Evolutionary conservation across 2,888 invertebrate genomes (phyloP).

Genomic region (Panorpa germanica): DNA sequence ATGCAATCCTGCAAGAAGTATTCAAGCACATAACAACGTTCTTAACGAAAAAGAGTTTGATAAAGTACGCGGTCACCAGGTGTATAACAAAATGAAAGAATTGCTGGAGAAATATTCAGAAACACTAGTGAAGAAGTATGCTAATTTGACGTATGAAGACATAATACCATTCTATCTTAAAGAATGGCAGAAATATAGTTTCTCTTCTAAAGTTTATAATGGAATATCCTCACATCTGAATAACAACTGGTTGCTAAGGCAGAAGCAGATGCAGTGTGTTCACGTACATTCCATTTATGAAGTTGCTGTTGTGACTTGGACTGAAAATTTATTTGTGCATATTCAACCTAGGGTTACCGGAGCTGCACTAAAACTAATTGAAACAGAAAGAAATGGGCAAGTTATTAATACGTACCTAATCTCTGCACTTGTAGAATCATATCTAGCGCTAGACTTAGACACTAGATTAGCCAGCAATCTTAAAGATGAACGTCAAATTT

Average conservation of each 20-base stretch:
- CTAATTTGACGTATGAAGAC: constrained; percentile 87
- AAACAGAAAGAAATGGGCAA: constrained; percentile 90
- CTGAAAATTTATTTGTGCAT: constrained; percentile 84
- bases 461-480: constrained; percentile 94
- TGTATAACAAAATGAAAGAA: constrained; percentile 85
- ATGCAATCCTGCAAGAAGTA: too few relatives aligned
- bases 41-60: constrained; percentile 49
- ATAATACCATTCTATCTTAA: constrained; percentile 90
- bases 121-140: constrained; percentile 54
- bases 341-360: constrained; percentile 88
- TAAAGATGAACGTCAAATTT: constrained; percentile 53
- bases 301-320: constrained; percentile 92
- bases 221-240: constrained; percentile 96
- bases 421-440: constrained; percentile 95
- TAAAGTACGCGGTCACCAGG: constrained; percentile 89
- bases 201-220: constrained; percentile 91
- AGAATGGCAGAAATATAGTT: constrained; percentile 97
- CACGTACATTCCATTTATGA: constrained; percentile 98
- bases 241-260: constrained; percentile 96
- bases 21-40: too few relatives aligned
- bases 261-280: constrained; percentile 94
- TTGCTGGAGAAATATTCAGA: constrained; percentile 79
- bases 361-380: constrained; percentile 91
- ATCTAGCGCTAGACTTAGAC: constrained; percentile 84
- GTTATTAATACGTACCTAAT: constrained; percentile 91